Conservation (phyloP, 2,113 vertebrate genomes). For the Martes martes region DNA sequence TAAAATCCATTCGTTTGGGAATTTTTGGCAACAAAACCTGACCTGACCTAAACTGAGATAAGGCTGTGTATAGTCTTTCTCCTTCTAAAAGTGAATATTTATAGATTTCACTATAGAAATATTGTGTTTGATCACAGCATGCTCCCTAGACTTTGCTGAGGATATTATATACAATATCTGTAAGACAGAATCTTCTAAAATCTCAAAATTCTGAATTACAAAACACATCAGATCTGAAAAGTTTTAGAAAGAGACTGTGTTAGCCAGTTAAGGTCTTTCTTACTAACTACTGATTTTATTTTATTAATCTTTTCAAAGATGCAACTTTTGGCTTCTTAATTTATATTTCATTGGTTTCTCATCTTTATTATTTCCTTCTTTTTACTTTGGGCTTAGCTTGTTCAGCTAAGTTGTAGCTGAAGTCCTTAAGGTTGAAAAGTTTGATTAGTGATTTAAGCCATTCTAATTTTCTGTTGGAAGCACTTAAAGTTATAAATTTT, state of each 20-base stretch:
- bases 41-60: neutral
- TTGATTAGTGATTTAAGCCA: neutral
- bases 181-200: neutral
- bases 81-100: neutral
- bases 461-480: neutral
- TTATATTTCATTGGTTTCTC: constrained; percentile 15
- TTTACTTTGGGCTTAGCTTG: neutral
- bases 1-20: neutral
- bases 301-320: constrained; percentile 14
- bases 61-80: neutral
- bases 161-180: neutral
- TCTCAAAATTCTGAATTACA: neutral
- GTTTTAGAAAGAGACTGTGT: neutral
- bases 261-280: neutral
- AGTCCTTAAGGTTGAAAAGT: constrained; percentile 19
- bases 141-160: neutral
- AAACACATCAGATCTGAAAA: neutral
- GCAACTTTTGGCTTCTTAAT: neutral
- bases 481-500: neutral
- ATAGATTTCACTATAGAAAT: neutral
- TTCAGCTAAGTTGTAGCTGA: neutral
- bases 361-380: neutral
- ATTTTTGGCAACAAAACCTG: constrained; percentile 1
- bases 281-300: neutral
- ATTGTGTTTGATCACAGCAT: neutral